Percentiles rank a stretch among this genome's conserved stretches.
phyloP scores from a whole-genome alignment of 2,888 invertebrate species.

The Abrostola triplasia region DNA sequence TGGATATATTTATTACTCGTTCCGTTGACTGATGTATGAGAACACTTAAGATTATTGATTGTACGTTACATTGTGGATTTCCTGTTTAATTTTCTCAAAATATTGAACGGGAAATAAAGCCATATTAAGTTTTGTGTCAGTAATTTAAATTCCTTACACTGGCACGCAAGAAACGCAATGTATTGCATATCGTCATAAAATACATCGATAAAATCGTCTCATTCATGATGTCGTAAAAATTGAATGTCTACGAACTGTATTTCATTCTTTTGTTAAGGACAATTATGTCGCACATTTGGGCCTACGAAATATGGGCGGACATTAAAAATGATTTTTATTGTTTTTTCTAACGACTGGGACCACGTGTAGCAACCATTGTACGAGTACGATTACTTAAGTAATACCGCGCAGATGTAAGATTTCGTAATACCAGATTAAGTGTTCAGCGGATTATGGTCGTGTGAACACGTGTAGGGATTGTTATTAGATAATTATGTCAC shows the following conservation, averaged over 20 bases:
- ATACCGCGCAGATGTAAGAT: slow-evolving; percentile 71
- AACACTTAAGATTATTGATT: slow-evolving; percentile 34
- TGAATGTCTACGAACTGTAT: slow-evolving; percentile 57
- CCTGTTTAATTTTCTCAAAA: slow-evolving; percentile 12
- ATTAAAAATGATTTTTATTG: slow-evolving; percentile 72
- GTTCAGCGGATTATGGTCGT: slow-evolving; percentile 50
- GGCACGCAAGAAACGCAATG: slow-evolving; percentile 16
- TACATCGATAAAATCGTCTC: slow-evolving; percentile 24
- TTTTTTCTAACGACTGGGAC: slow-evolving; percentile 59
- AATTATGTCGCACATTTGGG: slow-evolving; percentile 64
- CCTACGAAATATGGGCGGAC: slow-evolving; percentile 62
- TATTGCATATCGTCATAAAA: slow-evolving; percentile 1
- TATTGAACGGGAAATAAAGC: background rate
- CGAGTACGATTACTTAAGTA: slow-evolving; percentile 46
- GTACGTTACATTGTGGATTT: slow-evolving; percentile 29
- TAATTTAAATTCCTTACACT: slow-evolving; percentile 9
- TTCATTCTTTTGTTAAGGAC: slow-evolving; percentile 61
- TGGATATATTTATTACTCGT: slow-evolving; percentile 34
- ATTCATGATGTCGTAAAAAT: slow-evolving; percentile 45
- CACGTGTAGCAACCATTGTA: slow-evolving; percentile 56
- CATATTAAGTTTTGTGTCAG: background rate
- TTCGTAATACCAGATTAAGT: slow-evolving; percentile 73
- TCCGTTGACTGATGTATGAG: slow-evolving; percentile 33
- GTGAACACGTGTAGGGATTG: slow-evolving; percentile 64
- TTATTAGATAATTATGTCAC: slow-evolving; percentile 53